Evolutionary conservation across 2,888 invertebrate genomes (phyloP).

Genomic region (Oscheius sp.): DNA sequence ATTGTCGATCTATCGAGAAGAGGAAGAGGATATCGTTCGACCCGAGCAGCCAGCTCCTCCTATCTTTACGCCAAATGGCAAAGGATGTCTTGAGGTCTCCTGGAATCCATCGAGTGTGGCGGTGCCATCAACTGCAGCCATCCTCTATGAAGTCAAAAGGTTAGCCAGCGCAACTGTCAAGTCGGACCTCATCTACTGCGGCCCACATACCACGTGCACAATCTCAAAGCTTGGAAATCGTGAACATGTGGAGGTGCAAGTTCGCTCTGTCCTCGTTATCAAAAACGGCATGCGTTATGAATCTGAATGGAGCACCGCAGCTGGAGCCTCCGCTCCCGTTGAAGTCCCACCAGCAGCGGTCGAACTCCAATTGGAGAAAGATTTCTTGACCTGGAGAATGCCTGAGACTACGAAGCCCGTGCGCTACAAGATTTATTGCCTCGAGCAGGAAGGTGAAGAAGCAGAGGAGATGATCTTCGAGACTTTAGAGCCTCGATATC

Average conservation of each 20-base stretch:
- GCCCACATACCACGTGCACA: constrained; percentile 23
- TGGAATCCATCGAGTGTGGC: constrained; percentile 17
- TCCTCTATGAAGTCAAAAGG: constrained; percentile 34
- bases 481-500: not conserved
- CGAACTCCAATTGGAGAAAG: constrained; percentile 19
- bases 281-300: constrained; percentile 17
- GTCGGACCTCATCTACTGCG: constrained; percentile 35
- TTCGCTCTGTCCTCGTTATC: constrained; percentile 23
- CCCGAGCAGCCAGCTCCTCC: constrained; percentile 24
- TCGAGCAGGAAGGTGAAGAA: constrained; percentile 26
- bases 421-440: constrained; percentile 17
- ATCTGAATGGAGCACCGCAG: constrained; percentile 24
- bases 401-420: constrained; percentile 28
- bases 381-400: constrained; percentile 23
- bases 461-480: constrained; percentile 11
- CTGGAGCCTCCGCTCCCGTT: constrained; percentile 24
- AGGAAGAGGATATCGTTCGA: constrained; percentile 24
- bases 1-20: constrained; percentile 7
- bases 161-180: constrained; percentile 30
- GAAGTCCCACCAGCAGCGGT: constrained; percentile 33
- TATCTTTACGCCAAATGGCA: not conserved
- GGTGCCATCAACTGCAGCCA: constrained; percentile 23
- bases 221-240: constrained; percentile 29
- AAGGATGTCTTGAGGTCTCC: not conserved
- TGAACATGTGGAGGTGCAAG: constrained; percentile 35